Conservation (phyloP, 2,888 invertebrate genomes). For the Marronus borbonicus region DNA sequence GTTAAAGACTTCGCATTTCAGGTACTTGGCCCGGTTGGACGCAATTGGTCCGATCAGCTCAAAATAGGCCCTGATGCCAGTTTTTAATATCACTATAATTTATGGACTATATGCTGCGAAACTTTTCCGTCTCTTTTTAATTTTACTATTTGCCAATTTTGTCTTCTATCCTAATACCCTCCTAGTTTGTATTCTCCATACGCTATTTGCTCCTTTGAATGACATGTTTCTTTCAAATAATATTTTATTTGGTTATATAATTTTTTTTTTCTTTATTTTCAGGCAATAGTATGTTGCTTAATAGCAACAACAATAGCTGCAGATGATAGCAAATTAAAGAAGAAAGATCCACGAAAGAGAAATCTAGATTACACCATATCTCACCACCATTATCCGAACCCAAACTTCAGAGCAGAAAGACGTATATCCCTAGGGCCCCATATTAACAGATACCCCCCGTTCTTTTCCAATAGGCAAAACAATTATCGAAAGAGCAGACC, state of each 20-base stretch:
- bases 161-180: not conserved
- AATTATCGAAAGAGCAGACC: conserved; percentile 66
- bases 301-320: conserved; percentile 73
- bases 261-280: conserved; percentile 66
- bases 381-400: conserved; percentile 74
- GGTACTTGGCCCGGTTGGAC: no score
- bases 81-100: no score
- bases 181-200: not conserved
- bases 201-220: not conserved
- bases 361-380: conserved; percentile 76
- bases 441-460: conserved; percentile 62
- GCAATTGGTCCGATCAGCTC: no score
- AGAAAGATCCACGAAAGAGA: conserved; percentile 70
- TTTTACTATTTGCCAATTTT: not conserved
- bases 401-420: conserved; percentile 73
- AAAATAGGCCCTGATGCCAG: no score
- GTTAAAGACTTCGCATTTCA: no score
- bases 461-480: conserved; percentile 64
- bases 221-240: not conserved
- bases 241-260: not conserved
- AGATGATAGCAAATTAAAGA: conserved; percentile 65
- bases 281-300: conserved; percentile 74
- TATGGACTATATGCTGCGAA: no score
- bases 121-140: no score
- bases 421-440: conserved; percentile 72